Conservation (phyloP, 2,113 vertebrate species). For the Perccottus glenii region DNA sequence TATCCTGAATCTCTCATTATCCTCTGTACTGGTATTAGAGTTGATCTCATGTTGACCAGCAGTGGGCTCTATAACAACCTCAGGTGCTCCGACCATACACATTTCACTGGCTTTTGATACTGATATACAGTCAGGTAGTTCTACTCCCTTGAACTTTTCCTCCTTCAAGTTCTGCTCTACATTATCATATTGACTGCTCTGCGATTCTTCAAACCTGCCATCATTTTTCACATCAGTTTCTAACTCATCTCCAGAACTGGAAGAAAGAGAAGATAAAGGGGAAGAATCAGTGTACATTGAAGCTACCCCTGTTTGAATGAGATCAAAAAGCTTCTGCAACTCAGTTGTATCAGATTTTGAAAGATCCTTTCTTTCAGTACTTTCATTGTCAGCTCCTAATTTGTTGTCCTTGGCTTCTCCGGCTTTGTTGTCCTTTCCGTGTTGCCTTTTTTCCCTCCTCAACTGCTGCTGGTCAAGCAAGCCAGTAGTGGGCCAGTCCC, state of each 20-base stretch:
- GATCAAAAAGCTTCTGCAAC: constrained; percentile 75
- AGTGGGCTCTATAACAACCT: constrained; percentile 21
- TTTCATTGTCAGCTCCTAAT: constrained; percentile 20
- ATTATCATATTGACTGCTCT: constrained; percentile 7
- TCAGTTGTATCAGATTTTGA: constrained; percentile 46
- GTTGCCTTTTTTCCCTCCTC: constrained; percentile 62
- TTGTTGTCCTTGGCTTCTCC: not conserved
- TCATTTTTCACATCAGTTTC: constrained; percentile 17
- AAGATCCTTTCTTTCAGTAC: not conserved
- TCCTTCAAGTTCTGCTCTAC: constrained; percentile 15
- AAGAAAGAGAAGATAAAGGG: constrained; percentile 15
- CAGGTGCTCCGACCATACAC: constrained; percentile 53
- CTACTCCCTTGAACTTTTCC: constrained; percentile 18
- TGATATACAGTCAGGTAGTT: constrained; percentile 73
- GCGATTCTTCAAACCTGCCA: constrained; percentile 14
- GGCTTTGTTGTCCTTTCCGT: constrained; percentile 18
- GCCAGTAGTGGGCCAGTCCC: constrained; percentile 89
- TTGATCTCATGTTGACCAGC: constrained; percentile 1
- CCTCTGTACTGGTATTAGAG: not conserved
- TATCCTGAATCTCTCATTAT: not conserved
- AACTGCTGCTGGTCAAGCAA: constrained; percentile 82
- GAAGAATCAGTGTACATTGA: constrained; percentile 25
- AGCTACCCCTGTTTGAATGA: constrained; percentile 64
- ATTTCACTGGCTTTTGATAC: constrained; percentile 75
- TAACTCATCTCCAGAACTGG: constrained; percentile 20